Conservation (phyloP, 1,140 invertebrate genomes). For the Drosophila willistoni region DNA sequence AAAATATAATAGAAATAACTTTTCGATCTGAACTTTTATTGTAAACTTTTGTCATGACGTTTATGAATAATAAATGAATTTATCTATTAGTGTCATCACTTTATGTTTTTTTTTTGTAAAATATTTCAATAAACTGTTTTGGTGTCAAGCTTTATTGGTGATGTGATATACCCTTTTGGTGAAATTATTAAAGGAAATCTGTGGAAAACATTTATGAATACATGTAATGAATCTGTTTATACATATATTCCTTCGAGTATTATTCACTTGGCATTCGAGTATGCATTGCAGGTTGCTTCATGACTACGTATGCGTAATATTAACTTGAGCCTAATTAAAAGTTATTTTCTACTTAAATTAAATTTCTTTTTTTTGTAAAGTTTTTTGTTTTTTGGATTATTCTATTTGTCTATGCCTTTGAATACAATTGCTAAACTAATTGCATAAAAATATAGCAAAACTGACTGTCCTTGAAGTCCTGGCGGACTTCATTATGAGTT, state of each 20-base stretch:
- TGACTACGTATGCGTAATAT: conserved; percentile 56
- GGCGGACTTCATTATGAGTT: conserved; percentile 73
- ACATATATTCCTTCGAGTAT: neutral
- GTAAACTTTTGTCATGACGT: no score
- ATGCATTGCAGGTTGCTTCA: conserved; percentile 20
- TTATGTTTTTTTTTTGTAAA: no score
- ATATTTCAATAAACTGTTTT: no score
- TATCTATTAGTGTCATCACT: no score
- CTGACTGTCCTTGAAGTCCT: conserved; percentile 37
- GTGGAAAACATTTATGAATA: conserved; percentile 24
- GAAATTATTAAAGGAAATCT: neutral
- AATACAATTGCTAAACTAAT: conserved; percentile 64
- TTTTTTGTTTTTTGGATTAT: neutral
- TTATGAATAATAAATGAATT: no score
- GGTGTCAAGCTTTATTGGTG: neutral
- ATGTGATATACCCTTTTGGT: conserved; percentile 12
- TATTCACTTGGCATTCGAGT: conserved; percentile 4
- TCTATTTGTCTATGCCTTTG: conserved; percentile 1
- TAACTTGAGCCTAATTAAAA: conserved; percentile 71
- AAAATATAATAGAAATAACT: no score
- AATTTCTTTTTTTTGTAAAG: neutral
- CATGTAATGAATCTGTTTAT: conserved; percentile 34
- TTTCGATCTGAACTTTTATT: no score
- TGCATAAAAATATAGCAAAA: conserved; percentile 56
- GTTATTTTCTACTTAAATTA: conserved; percentile 47